Base-by-base conservation (phyloP, 2,888 invertebrate genomes). In the Cosmopolites sordidus region DNA sequence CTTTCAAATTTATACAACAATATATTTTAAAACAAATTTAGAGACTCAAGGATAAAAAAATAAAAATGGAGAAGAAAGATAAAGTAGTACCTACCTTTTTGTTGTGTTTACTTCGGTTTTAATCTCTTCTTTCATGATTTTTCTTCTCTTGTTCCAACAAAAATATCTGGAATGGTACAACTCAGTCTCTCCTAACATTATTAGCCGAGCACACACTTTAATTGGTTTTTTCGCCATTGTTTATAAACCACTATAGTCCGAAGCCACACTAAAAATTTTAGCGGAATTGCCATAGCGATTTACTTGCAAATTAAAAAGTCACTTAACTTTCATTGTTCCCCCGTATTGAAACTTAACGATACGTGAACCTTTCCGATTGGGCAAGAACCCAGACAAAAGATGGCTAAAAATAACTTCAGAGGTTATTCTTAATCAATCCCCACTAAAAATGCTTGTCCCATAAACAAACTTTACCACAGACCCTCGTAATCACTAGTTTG, bases 161-260 rank as follows among this genome's bases (percentile, higher is more conserved):
- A 29, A 45, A 9, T 46, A 49, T 15, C 43, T 30, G 27, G 51
- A 54, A 54, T 51, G 48, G 33, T 48, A 60, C 29, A 62, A 38
- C 40, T 63, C 63, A 30, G 61, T 51, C 55, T 63, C 61, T 14
- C 60, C 56, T 15, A 12, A 30, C 43, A 62, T 51, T 44, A 63
- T 43, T 27, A 58, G 53, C 51, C 45, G 59, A 12, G 55, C 48
- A 48, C 60, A 57, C 58, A 63, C 58, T 58, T 58, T 63, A 39
- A 59, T 18, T 22, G 60, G 60, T 45, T 54, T 59, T 48, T 59
- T 61, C 45, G 61, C 51, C 62, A 62, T 62, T 55, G 60, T 58
- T 29, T 52, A 51, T 50, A 16, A 47, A 52, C 15, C 14, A 22
- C 33, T 9, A 33, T 39, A 38, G 41, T 33, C 39, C 42, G 42